phyloP scores from a whole-genome alignment of 2,888 invertebrate genomes.

The Syritta pipiens region DNA sequence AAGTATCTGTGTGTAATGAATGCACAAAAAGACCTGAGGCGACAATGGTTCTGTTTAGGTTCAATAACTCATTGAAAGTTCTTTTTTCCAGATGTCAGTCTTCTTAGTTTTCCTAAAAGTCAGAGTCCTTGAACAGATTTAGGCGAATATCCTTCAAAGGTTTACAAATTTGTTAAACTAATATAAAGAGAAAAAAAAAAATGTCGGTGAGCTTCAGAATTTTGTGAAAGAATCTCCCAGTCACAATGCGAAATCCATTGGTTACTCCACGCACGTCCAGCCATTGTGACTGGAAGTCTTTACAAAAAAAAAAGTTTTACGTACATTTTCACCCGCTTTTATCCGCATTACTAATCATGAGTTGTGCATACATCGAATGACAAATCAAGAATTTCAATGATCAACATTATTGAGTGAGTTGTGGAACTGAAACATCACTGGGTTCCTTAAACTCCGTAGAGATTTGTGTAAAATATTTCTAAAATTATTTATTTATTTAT shows the following conservation, averaged over 20 bases:
- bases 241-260: background rate
- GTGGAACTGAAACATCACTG: background rate
- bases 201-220: conserved; percentile 10
- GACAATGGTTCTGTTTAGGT: conserved; percentile 5
- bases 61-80: conserved; percentile 20
- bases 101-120: background rate
- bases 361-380: conserved; percentile 22
- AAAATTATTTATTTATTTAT: too few relatives aligned
- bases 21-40: background rate
- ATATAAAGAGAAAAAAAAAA: background rate
- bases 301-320: conserved; percentile 27
- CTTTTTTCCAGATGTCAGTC: background rate
- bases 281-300: conserved; percentile 51
- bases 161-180: background rate
- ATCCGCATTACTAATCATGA: conserved; percentile 27
- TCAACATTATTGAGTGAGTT: background rate
- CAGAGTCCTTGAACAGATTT: too few relatives aligned
- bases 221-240: conserved; percentile 5
- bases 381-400: conserved; percentile 22
- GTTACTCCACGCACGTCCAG: conserved; percentile 22
- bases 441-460: conserved; percentile 34
- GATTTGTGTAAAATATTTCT: background rate
- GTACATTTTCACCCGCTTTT: conserved; percentile 23
- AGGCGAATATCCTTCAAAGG: too few relatives aligned
- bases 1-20: conserved; percentile 7